Conservation (phyloP, 2,113 vertebrate species). For the Alethe castanea region DNA sequence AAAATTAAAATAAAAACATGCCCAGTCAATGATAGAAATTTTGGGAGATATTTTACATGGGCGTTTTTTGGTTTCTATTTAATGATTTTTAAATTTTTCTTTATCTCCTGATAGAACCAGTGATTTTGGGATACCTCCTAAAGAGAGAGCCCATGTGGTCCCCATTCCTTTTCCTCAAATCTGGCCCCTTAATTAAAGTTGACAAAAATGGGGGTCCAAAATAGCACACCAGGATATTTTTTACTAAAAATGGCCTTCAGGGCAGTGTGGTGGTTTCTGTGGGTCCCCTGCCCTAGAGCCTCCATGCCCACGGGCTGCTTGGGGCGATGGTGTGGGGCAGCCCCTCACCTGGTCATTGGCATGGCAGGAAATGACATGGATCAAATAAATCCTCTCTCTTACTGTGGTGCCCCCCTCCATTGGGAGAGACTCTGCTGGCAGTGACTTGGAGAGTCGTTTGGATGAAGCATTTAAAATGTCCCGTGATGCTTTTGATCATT, state of each 20-base stretch:
- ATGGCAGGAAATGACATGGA: background rate
- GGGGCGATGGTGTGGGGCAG: fast-evolving
- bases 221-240: background rate
- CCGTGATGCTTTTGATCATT: background rate
- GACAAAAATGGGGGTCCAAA: background rate
- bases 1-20: background rate
- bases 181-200: background rate
- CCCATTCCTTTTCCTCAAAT: background rate
- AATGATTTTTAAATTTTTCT: background rate
- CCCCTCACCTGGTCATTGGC: background rate
- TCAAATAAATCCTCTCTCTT: background rate
- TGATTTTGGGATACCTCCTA: background rate
- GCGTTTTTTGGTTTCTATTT: background rate
- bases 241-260: background rate
- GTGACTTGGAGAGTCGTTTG: background rate
- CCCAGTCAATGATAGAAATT: background rate
- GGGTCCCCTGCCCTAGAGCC: fast-evolving
- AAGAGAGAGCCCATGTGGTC: background rate
- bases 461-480: background rate
- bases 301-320: fast-evolving
- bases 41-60: background rate
- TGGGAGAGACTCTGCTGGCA: background rate
- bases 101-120: background rate
- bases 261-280: background rate
- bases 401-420: fast-evolving